Percentiles rank a stretch among this genome's conserved stretches.
Evolutionary conservation across 2,888 invertebrate species (phyloP).

Genomic region (Lithosia quadra): DNA sequence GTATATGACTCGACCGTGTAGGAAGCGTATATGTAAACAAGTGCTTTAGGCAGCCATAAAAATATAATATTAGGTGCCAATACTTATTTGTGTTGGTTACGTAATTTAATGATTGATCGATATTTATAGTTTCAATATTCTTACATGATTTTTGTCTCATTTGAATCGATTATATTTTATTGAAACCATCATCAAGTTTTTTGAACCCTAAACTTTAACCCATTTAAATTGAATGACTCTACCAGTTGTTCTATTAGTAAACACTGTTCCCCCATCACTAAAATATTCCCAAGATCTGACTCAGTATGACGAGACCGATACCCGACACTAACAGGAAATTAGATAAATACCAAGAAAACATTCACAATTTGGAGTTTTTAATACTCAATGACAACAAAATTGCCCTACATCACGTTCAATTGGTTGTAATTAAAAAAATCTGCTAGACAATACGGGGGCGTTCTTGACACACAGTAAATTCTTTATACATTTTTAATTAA

Average conservation of each 20-base stretch:
- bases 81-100: constrained; percentile 48
- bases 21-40: constrained; percentile 51
- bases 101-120: constrained; percentile 51
- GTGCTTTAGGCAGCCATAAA: constrained; percentile 49
- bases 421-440: constrained; percentile 66
- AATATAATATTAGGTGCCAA: constrained; percentile 49
- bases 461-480: constrained; percentile 76
- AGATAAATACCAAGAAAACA: constrained; percentile 65
- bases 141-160: constrained; percentile 32
- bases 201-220: not conserved
- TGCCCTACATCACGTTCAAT: constrained; percentile 55
- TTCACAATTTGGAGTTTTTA: constrained; percentile 49
- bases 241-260: constrained; percentile 21
- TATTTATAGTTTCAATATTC: constrained; percentile 40
- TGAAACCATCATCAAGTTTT: constrained; percentile 1
- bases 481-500: constrained; percentile 84
- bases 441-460: constrained; percentile 73
- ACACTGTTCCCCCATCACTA: constrained; percentile 29
- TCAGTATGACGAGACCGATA: constrained; percentile 59
- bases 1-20: constrained; percentile 35
- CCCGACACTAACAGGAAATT: constrained; percentile 74
- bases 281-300: constrained; percentile 49
- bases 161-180: constrained; percentile 7
- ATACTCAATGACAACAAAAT: constrained; percentile 50
- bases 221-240: constrained; percentile 16